Conservation (phyloP, 2,113 vertebrate genomes). For the Spermophilus dauricus region DNA sequence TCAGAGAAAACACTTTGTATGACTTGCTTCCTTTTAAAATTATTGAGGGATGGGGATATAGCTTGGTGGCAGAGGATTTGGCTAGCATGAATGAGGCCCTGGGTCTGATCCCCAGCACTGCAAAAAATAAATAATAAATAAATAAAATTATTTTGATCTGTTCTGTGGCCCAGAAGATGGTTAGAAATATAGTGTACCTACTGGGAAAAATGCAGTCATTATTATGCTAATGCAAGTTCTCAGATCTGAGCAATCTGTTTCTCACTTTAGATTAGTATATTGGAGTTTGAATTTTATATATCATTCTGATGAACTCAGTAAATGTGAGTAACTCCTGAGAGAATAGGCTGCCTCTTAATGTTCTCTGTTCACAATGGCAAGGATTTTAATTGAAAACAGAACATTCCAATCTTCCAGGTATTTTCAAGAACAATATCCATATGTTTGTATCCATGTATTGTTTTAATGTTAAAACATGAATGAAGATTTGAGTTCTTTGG, state of each 20-base stretch:
- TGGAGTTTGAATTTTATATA: conserved; percentile 48
- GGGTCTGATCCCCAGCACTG: too few species aligned
- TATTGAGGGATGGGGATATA: neutral
- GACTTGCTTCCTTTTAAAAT: conserved; percentile 41
- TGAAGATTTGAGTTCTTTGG: neutral
- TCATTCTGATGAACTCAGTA: conserved; percentile 4
- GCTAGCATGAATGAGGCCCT: too few species aligned
- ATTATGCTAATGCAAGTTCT: conserved; percentile 40
- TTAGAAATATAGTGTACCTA: conserved; percentile 9
- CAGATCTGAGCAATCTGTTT: neutral
- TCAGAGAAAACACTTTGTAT: conserved; percentile 38
- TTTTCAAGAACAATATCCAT: conserved; percentile 49
- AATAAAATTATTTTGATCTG: neutral
- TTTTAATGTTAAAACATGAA: conserved; percentile 56
- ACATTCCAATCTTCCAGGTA: conserved; percentile 56
- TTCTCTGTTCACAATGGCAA: conserved; percentile 2
- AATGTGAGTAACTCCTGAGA: conserved; percentile 57
- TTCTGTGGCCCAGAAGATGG: conserved; percentile 18
- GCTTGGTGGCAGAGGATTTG: too few species aligned
- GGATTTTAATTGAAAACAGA: conserved; percentile 64
- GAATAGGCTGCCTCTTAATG: conserved; percentile 25
- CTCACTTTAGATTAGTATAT: neutral
- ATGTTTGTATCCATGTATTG: conserved; percentile 43
- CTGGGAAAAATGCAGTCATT: conserved; percentile 40
- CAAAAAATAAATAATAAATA: too few species aligned